These are phyloP conservation scores for Microtus montanus DNA, from an alignment of 2,113 vertebrate genomes.

Conservation along the genomic window DNA sequence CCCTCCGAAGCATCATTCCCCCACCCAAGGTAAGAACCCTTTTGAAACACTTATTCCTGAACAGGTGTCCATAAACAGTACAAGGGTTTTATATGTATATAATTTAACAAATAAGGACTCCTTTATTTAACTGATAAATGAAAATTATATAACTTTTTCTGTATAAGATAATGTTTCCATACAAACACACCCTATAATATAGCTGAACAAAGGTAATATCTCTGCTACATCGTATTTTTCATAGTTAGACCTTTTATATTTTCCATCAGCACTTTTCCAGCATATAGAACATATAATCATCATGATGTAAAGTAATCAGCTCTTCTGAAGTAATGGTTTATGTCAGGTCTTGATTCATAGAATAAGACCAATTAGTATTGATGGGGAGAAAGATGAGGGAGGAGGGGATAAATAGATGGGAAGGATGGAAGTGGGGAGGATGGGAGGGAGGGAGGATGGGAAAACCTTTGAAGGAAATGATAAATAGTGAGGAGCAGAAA, in stretches of 20 bases:
- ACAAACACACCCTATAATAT: neutral
- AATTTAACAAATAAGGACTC: neutral
- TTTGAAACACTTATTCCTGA: neutral
- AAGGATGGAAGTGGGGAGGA: rapidly evolving
- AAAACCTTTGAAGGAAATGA: neutral
- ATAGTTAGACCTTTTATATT: neutral
- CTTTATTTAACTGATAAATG: neutral
- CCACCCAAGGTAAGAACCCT: neutral
- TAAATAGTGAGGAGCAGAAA: neutral
- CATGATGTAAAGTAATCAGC: neutral
- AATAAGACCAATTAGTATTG: neutral
- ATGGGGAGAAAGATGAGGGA: neutral
- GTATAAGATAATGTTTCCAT: neutral
- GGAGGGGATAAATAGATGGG: neutral
- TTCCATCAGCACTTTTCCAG: neutral
- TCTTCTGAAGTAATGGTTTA: neutral
- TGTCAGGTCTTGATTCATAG: neutral
- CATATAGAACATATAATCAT: neutral
- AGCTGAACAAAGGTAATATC: neutral
- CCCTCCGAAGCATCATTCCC: neutral
- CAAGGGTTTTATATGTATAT: neutral
- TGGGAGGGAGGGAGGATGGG: neutral
- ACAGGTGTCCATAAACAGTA: neutral
- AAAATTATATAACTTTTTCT: neutral
- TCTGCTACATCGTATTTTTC: neutral